Conservation (phyloP, 2,888 invertebrate species). For the Athalia rosae region DNA sequence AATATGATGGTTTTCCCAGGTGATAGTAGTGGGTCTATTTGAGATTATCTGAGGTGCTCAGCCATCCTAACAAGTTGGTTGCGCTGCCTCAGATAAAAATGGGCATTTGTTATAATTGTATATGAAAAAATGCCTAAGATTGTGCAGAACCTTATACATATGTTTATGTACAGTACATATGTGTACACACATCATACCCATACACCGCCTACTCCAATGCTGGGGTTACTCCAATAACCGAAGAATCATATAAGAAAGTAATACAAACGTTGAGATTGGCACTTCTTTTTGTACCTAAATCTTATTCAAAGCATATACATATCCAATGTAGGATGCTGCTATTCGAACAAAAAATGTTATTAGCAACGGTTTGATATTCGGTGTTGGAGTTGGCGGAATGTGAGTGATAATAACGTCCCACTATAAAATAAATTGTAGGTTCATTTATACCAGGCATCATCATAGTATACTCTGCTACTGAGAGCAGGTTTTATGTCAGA, state of each 20-base stretch:
- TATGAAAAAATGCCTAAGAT: not conserved
- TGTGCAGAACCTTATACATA: not conserved
- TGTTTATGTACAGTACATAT: not conserved
- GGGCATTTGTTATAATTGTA: conserved; percentile 9
- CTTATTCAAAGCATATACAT: too few species aligned
- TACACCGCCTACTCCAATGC: not conserved
- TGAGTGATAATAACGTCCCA: conserved; percentile 1
- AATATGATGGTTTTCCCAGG: conserved; percentile 87
- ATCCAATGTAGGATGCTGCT: too few species aligned
- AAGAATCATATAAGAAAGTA: conserved; percentile 10
- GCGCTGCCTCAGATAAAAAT: conserved; percentile 67
- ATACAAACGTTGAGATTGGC: too few species aligned
- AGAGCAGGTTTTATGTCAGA: not conserved
- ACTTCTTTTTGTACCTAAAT: too few species aligned
- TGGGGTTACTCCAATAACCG: too few species aligned
- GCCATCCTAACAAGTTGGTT: conserved; percentile 66
- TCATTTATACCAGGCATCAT: conserved; percentile 3
- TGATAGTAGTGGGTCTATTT: conserved; percentile 83
- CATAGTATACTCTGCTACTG: not conserved
- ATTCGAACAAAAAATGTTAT: too few species aligned
- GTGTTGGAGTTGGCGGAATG: not conserved
- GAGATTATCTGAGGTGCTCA: conserved; percentile 69
- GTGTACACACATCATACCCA: not conserved
- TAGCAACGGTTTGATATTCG: not conserved
- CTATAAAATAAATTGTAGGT: conserved; percentile 17